A percentile compares a stretch with the other conserved stretches of the same genome.
These are phyloP conservation scores for Serranus cabrilla DNA, from an alignment of 2,797 vertebrate genomes.

Conservation along the genomic window DNA sequence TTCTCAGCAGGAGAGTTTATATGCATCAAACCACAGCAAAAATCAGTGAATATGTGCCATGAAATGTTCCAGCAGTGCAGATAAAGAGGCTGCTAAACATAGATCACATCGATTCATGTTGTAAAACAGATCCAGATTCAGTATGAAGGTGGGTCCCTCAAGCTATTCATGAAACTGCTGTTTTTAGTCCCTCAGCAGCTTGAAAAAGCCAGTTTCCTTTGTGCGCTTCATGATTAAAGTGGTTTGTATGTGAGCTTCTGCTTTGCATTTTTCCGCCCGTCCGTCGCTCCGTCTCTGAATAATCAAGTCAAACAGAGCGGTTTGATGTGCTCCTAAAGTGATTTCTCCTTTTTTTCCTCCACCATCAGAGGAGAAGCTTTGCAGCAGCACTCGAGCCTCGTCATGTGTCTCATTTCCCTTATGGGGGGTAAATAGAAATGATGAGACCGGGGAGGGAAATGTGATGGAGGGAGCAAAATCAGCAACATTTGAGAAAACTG, in stretches of 20 bases:
- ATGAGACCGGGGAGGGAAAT: conserved; percentile 2
- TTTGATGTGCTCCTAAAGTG: conserved; percentile 15
- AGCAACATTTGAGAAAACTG: neutral
- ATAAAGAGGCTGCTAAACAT: neutral
- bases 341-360: neutral
- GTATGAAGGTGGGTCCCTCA: neutral
- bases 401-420: conserved; percentile 11
- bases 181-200: neutral
- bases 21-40: neutral
- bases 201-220: neutral
- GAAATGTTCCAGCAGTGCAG: neutral
- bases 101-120: neutral
- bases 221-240: conserved; percentile 6
- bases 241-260: conserved; percentile 7
- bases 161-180: neutral
- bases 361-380: neutral
- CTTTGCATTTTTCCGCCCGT: conserved; percentile 23
- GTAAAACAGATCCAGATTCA: neutral
- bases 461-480: conserved; percentile 18
- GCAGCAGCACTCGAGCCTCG: conserved; percentile 4
- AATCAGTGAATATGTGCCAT: neutral
- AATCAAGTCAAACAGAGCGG: conserved; percentile 14
- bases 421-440: conserved; percentile 15
- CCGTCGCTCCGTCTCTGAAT: conserved; percentile 20
- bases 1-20: neutral